Evolutionary conservation across 2,797 vertebrate species (phyloP).

Genomic region (Eulemur mongoz): DNA sequence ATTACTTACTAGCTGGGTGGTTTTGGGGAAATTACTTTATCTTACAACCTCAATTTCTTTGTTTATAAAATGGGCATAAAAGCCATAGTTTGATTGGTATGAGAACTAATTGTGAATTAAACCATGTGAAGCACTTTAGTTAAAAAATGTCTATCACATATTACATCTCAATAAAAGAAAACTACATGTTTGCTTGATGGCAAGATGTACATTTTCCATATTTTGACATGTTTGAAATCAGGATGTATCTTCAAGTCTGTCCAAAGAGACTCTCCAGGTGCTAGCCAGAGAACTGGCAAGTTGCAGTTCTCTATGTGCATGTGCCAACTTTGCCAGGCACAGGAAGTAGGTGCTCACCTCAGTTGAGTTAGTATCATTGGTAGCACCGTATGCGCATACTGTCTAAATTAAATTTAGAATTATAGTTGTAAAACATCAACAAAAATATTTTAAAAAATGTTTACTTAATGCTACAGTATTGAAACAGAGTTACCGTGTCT

Average conservation of each 20-base stretch:
- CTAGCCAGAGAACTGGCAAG: neutral
- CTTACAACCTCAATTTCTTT: neutral
- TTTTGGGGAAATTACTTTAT: neutral
- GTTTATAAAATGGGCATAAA: neutral
- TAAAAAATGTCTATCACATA: neutral
- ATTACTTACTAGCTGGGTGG: neutral
- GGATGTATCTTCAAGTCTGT: neutral
- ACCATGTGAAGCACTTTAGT: neutral
- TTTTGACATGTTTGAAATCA: neutral
- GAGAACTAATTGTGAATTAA: neutral
- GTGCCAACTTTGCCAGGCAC: neutral
- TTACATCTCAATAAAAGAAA: neutral
- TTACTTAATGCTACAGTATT: neutral
- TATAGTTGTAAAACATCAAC: neutral
- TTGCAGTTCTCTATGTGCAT: neutral
- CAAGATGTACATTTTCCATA: neutral
- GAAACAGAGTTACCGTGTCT: neutral
- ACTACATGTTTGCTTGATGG: neutral
- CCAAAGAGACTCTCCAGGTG: neutral
- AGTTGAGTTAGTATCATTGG: neutral
- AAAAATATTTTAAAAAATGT: neutral
- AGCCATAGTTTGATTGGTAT: neutral
- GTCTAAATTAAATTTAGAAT: constrained; percentile 22
- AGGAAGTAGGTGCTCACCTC: neutral
- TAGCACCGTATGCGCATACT: neutral